Evolutionary conservation across 2,113 vertebrate species (phyloP).

Genomic region (Solenodon paradoxus): DNA sequence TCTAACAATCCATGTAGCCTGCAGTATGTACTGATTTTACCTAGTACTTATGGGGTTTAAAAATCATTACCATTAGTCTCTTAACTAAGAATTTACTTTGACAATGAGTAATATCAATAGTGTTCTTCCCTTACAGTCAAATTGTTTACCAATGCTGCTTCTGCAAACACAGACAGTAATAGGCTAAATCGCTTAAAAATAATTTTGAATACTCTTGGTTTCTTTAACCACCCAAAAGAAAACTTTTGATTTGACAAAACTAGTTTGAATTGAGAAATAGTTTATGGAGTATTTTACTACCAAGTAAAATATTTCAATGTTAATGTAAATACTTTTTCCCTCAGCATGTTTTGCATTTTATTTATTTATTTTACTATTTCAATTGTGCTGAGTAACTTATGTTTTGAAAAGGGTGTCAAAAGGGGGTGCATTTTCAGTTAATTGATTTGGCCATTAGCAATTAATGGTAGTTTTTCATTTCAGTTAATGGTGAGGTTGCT

Average conservation of each 20-base stretch:
- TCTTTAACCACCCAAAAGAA: constrained; percentile 36
- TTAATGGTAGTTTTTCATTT: constrained; percentile 11
- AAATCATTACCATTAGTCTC: constrained; percentile 1
- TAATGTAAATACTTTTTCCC: constrained; percentile 15
- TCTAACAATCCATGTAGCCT: background rate
- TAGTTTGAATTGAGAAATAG: constrained; percentile 42
- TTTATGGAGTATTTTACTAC: constrained; percentile 51
- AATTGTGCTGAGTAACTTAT: constrained; percentile 44
- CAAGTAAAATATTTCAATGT: constrained; percentile 54
- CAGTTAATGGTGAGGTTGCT: background rate
- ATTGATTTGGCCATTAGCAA: constrained; percentile 34
- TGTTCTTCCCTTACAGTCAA: background rate
- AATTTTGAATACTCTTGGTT: constrained; percentile 44
- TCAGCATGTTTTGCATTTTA: background rate
- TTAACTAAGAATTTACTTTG: constrained; percentile 47
- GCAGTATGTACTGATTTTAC: background rate
- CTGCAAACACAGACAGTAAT: constrained; percentile 15
- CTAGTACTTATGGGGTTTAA: background rate
- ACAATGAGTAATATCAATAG: constrained; percentile 32
- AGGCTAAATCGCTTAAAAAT: constrained; percentile 37
- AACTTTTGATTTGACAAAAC: constrained; percentile 61
- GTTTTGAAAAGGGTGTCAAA: background rate
- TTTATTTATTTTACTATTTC: background rate
- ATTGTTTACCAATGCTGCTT: constrained; percentile 18
- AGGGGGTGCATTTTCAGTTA: background rate